Evolutionary conservation across 2,797 vertebrate genomes (phyloP).

Genomic region (Artibeus jamaicensis): DNA sequence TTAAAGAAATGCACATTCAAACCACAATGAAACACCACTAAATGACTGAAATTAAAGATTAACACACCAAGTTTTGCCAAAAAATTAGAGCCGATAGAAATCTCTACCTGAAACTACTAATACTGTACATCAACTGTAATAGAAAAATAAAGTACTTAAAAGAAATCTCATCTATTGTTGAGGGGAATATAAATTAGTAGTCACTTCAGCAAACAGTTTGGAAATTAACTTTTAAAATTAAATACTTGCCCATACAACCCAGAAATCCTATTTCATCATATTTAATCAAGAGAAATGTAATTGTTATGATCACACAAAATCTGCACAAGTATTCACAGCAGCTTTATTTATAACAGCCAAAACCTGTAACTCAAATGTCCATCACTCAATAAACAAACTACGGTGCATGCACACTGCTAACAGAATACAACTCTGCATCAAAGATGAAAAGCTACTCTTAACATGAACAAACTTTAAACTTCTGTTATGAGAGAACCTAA

Average conservation of each 20-base stretch:
- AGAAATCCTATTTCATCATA: slow-evolving; percentile 1
- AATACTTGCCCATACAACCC: neutral
- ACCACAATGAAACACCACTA: neutral
- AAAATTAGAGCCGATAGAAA: neutral
- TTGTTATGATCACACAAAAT: neutral
- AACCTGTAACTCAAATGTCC: neutral
- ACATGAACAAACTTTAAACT: neutral
- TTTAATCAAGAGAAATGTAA: slow-evolving; percentile 33
- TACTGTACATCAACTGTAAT: neutral
- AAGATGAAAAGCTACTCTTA: neutral
- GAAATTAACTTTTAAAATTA: slow-evolving; percentile 22
- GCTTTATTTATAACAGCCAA: neutral
- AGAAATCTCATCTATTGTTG: neutral
- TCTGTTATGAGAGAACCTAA: neutral
- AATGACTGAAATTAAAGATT: neutral
- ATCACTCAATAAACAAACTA: neutral
- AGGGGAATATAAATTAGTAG: neutral
- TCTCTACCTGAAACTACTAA: neutral
- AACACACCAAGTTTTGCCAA: neutral
- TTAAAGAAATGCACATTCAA: neutral
- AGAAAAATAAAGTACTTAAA: neutral
- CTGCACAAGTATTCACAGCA: neutral
- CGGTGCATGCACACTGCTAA: neutral
- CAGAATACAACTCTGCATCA: neutral
- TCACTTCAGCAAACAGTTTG: neutral